These are phyloP conservation scores for Cynodonichthys magdalenae DNA, from an alignment of 2,797 vertebrate species.

Conservation along the genomic window DNA sequence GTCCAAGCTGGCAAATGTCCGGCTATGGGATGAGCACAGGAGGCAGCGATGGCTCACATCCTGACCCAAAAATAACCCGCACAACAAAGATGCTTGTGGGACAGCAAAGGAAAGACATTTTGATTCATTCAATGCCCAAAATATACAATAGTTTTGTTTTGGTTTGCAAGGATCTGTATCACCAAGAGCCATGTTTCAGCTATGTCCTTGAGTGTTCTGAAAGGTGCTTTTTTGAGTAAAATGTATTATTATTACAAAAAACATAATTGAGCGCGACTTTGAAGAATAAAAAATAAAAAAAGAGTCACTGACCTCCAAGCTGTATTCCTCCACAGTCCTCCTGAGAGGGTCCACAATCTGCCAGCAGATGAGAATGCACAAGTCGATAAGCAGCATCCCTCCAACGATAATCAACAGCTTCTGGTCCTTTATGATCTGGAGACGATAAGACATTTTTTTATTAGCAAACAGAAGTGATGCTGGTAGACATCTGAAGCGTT, in stretches of 20 bases:
- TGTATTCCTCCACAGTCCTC: constrained; percentile 97
- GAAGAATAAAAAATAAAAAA: neutral
- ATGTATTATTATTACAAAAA: constrained; percentile 10
- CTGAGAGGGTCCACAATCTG: constrained; percentile 98
- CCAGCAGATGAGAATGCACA: constrained; percentile 99
- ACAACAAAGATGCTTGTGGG: constrained; percentile 52
- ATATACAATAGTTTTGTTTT: neutral
- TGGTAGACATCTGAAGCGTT: constrained; percentile 32
- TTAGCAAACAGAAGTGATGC: constrained; percentile 27
- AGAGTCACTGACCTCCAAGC: constrained; percentile 90
- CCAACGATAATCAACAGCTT: constrained; percentile 98
- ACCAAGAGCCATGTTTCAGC: neutral
- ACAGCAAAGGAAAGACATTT: constrained; percentile 52
- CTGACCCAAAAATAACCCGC: constrained; percentile 77
- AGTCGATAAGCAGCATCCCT: constrained; percentile 98
- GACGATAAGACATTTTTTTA: constrained; percentile 36
- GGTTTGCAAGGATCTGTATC: constrained; percentile 25
- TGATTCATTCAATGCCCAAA: constrained; percentile 33
- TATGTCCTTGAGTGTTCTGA: too few relatives aligned
- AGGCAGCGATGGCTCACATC: constrained; percentile 72
- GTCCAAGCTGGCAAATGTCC: constrained; percentile 74
- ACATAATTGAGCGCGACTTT: neutral
- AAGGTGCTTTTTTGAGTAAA: too few relatives aligned
- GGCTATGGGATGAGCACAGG: constrained; percentile 62
- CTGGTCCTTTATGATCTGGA: constrained; percentile 99